phyloP scores from a whole-genome alignment of 2,888 invertebrate genomes.

The Stegophylla sp. region DNA sequence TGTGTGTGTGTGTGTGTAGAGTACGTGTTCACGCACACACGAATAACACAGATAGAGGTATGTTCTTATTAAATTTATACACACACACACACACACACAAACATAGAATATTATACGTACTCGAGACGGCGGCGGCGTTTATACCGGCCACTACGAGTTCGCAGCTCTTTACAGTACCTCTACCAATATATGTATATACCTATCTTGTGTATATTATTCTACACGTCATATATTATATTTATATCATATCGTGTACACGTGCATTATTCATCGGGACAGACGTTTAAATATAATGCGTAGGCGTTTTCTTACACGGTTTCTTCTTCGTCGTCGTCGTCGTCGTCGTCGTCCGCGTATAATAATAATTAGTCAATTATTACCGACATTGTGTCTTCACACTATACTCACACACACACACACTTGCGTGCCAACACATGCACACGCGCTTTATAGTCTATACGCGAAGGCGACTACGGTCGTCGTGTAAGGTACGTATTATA shows the following conservation, averaged over 20 bases:
- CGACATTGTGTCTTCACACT: constrained; percentile 41
- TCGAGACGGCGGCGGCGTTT: neutral
- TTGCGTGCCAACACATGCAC: neutral
- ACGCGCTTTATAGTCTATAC: too few species aligned
- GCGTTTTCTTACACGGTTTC: constrained; percentile 35
- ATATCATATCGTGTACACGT: neutral
- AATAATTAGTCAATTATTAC: constrained; percentile 45
- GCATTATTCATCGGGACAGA: constrained; percentile 4
- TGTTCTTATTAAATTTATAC: neutral
- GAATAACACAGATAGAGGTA: too few species aligned
- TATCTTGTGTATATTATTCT: neutral
- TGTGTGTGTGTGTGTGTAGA: too few species aligned
- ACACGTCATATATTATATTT: neutral
- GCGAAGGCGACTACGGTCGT: neutral
- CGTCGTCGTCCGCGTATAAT: too few species aligned
- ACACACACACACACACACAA: neutral
- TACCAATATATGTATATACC: too few species aligned
- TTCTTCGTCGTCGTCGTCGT: constrained; percentile 3
- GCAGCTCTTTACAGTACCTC: neutral
- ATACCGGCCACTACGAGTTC: neutral
- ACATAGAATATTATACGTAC: neutral
- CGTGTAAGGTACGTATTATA: neutral
- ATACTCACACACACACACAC: neutral
- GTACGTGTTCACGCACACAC: too few species aligned
- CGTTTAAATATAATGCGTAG: constrained; percentile 22